These are phyloP conservation scores for Amblyornis subalaris DNA, from an alignment of 2,113 vertebrate species.

Conservation along the genomic window DNA sequence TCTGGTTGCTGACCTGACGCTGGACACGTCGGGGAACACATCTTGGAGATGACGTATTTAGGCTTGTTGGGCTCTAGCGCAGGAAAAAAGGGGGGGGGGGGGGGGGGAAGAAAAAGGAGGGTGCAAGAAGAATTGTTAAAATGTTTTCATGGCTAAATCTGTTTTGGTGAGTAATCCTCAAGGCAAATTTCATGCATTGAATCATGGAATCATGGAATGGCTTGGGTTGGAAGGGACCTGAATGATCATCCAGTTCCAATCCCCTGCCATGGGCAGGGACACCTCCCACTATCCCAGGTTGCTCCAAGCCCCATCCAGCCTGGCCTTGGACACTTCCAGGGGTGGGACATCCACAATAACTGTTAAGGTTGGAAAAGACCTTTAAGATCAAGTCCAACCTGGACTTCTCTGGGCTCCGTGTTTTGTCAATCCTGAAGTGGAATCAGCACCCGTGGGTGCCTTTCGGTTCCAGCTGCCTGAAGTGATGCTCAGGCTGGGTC, in stretches of 20 bases:
- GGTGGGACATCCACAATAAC: not conserved
- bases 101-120: not conserved
- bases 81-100: fast-evolving
- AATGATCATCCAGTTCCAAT: too few relatives aligned
- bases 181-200: not conserved
- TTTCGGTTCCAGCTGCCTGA: not conserved
- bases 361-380: not conserved
- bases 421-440: not conserved
- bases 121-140: not conserved
- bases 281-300: not conserved
- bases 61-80: conserved; percentile 18
- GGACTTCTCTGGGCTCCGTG: not conserved
- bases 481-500: not conserved
- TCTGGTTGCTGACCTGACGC: not conserved
- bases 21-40: conserved; percentile 17
- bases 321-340: not conserved
- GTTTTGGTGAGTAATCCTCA: not conserved
- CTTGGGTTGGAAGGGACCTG: not conserved
- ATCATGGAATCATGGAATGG: not conserved
- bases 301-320: fast-evolving
- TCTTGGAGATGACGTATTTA: conserved; percentile 40
- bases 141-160: not conserved
- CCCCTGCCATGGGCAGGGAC: too few relatives aligned
- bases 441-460: not conserved
- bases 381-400: not conserved